Base-by-base conservation (phyloP, 2,797 vertebrate species). In the Perodicticus potto region DNA sequence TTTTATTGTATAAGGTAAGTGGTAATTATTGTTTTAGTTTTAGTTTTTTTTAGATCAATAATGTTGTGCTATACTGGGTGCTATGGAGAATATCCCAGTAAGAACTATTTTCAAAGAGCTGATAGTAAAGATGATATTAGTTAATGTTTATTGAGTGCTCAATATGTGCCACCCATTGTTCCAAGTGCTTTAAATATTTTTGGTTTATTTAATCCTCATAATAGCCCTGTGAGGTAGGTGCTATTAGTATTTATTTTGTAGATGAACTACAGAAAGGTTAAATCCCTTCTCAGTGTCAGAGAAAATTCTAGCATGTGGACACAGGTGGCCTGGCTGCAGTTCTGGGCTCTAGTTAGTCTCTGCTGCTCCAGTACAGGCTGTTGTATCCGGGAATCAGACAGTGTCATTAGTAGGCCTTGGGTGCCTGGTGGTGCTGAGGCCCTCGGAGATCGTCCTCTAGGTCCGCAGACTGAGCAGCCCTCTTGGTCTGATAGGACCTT, bases 401-500 rank as follows among this genome's bases (percentile, higher is more conserved):
- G 40, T 49, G 16, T 76, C 32, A 2, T 80, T 72, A 67, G 73
- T 40, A 59, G 37, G 29, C 59, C 14, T 11, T 1, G 40, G 43
- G 14, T 25, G 23, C 43, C 65, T 25, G n/a, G 11, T 1, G 6
- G 29, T 49, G 4, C 40, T 11, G 59, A 77, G 65, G 29, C n/a
- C 85, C 37, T 74, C 25, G 59, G 72, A 37, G 34, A 3, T 37
- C 45, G 29, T 61, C 25, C 29, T 49, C 16, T 0, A 16, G 11
- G 53, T 22, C 25, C 17, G 3, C 11, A 43, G 57, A 34, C 70
- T 70, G n/a, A 76, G 45, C 22, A 2, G n/a, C 82, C 89, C 59
- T 73, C 55, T 74, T 45, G 72, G 91, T 91, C 74, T n/a, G 27
- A 69, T 85, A 91, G 90, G 67, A 43, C 67, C 43, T 95, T 96